Base-by-base conservation (phyloP, 1,140 invertebrate genomes). In the Camponotus floridanus region DNA sequence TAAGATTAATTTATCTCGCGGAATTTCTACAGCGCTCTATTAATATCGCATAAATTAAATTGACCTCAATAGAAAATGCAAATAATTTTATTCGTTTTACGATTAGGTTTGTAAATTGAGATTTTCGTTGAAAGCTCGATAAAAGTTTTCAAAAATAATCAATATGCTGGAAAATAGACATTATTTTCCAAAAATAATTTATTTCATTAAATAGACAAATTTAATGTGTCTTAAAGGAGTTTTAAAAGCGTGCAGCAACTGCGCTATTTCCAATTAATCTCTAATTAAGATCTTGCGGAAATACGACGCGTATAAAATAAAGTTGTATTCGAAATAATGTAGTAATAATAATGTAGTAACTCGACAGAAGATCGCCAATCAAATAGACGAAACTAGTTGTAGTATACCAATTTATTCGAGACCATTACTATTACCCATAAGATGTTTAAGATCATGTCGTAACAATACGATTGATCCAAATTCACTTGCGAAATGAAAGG, bases 21-120 rank as follows among this genome's bases (percentile, higher is more conserved):
- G 8, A 55, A 4, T 33, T 55, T 21, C 48, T 36, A n/a, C 26
- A 33, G 18, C 67, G 55, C 18, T 73, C 36, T 15, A 71, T 4
- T 39, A 81, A 81, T 73, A 3, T 61, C 65, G 26, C 48, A 11
- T 21, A 81, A 73, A 81, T 59, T 81, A 13, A 26, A 81, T 33
- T 45, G n/a, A 9, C 55, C 26, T 21, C 3, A 45, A 45, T 45
- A 8, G 70, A 36, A 61, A 61, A 26, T 18, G 7, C 4, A 18
- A 83, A 83, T 83, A 74, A 81, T 70, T 59, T 59, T 5, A 65
- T 8, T 48, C 18, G 55, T 7, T 15, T 71, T 45, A 42, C 48
- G 48, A 59, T 59, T 42, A 15, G 64, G 9, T 51, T 51, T 11
- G 18, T 70, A 39, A n/a, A 21, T 31, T 36, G 13, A 71, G 6